Conservation (phyloP, 2,888 invertebrate genomes). For the Melipona beecheii region DNA sequence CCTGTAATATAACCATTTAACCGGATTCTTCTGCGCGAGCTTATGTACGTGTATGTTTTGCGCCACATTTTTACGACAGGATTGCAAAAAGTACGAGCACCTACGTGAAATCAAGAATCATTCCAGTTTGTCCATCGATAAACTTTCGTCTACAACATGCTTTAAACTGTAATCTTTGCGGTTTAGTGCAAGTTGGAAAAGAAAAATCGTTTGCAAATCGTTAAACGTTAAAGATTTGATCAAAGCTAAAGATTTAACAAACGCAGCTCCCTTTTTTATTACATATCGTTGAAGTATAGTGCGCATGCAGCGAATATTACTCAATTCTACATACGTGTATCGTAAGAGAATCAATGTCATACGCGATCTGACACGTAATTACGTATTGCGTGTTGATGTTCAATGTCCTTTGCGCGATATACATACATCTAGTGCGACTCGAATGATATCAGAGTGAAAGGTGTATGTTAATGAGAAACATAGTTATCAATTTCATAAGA, state of each 20-base stretch:
- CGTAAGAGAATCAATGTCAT: constrained; percentile 24
- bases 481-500: background rate
- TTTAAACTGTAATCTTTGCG: background rate
- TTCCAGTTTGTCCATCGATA: background rate
- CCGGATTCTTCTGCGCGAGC: constrained; percentile 15
- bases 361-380: constrained; percentile 5
- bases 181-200: background rate
- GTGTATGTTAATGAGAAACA: constrained; percentile 5
- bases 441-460: constrained; percentile 23
- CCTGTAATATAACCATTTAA: constrained; percentile 36
- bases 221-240: no score
- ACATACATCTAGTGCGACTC: background rate
- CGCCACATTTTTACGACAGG: background rate
- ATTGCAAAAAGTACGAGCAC: background rate
- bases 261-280: no score
- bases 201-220: no score
- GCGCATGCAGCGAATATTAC: background rate
- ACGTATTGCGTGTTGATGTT: constrained; percentile 20
- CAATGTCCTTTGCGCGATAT: constrained; percentile 12
- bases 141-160: background rate
- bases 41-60: background rate
- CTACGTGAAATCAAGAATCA: background rate
- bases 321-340: background rate
- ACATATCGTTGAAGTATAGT: no score
- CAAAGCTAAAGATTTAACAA: no score